Percentiles rank a stretch among this genome's conserved stretches.
Conservation (phyloP, 2,888 invertebrate genomes). For the Drymonia ruficornis region DNA sequence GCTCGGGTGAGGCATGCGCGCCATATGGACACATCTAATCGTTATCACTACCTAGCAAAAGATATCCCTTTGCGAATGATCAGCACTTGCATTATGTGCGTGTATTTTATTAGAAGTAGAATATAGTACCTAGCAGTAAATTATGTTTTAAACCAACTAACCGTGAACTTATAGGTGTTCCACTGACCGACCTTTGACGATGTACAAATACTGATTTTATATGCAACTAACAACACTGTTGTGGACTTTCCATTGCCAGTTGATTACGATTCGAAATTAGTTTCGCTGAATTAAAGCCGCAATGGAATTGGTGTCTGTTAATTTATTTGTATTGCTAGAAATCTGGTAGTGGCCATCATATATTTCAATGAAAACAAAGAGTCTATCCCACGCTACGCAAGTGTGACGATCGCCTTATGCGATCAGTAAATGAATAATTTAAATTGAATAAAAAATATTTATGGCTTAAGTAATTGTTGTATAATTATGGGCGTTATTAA, state of each 20-base stretch:
- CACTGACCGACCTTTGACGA: conserved; percentile 34
- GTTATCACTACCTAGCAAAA: too few species aligned
- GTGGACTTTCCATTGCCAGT: conserved; percentile 16
- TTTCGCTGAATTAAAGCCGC: not conserved
- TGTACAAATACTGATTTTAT: conserved; percentile 9
- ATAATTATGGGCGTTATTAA: not conserved
- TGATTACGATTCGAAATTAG: not conserved
- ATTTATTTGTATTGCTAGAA: not conserved
- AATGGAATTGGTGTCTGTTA: not conserved
- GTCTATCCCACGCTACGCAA: conserved; percentile 57
- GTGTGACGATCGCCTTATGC: conserved; percentile 55
- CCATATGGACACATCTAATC: too few species aligned
- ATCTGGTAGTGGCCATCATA: conserved; percentile 12
- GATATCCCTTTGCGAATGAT: too few species aligned
- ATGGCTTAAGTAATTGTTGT: not conserved
- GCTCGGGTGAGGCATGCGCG: too few species aligned
- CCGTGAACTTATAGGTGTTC: conserved; percentile 42
- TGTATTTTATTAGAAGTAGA: conserved; percentile 11
- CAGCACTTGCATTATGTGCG: too few species aligned
- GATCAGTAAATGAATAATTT: conserved; percentile 40
- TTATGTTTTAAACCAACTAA: conserved; percentile 32
- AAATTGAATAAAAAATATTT: conserved; percentile 21
- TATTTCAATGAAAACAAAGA: conserved; percentile 46
- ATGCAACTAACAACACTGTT: conserved; percentile 14
- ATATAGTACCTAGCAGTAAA: conserved; percentile 16